phyloP scores from a whole-genome alignment of 2,888 invertebrate genomes.

The Luperina testacea region DNA sequence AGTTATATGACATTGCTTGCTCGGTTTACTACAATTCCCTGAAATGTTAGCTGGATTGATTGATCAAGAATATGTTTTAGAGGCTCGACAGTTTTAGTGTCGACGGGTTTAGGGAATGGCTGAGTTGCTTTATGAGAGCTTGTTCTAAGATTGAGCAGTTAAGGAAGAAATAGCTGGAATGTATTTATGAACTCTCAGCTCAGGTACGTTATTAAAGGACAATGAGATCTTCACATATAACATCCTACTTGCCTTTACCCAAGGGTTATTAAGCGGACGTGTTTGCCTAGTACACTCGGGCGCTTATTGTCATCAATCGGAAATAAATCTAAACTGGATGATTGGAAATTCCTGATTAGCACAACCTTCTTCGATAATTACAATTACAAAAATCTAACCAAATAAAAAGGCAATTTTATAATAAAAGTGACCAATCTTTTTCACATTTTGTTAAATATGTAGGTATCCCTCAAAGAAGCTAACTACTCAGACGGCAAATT shows the following conservation, averaged over 20 bases:
- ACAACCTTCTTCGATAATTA: neutral
- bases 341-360: neutral
- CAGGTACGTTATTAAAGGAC: neutral
- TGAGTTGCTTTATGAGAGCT: neutral
- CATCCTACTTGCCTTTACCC: neutral
- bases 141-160: neutral
- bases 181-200: neutral
- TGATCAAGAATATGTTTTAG: constrained; percentile 15
- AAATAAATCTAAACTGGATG: neutral
- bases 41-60: constrained; percentile 13
- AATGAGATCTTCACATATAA: neutral
- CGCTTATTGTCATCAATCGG: neutral
- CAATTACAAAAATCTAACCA: neutral
- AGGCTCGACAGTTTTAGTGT: neutral
- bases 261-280: neutral
- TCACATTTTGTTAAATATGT: neutral
- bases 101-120: neutral
- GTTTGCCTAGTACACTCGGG: neutral
- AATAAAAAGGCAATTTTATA: neutral
- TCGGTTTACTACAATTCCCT: constrained; percentile 20
- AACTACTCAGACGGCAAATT: neutral
- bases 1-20: constrained; percentile 1
- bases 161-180: neutral
- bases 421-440: neutral
- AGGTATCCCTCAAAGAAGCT: neutral